Base-by-base conservation (phyloP, 1,140 invertebrate species). In the Glossosoma conforme region DNA sequence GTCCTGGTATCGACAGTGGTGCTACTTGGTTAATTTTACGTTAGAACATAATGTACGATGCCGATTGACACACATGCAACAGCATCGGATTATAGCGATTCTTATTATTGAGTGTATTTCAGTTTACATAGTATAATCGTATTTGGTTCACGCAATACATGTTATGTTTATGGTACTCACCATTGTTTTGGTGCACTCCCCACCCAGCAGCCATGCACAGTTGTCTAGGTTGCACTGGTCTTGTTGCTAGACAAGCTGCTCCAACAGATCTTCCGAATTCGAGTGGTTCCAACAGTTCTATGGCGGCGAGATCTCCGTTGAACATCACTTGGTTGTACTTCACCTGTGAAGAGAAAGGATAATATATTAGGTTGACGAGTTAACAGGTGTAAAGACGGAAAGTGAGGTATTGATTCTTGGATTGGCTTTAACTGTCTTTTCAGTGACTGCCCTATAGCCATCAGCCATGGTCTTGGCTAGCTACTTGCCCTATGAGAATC, bases 261-360 rank as follows among this genome's bases (percentile, higher is more conserved):
- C 72, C 77, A 15, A 81, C 68, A 57, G 77, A 76, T 41, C 68
- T 63, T 10, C 69, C 74, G 36, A 83, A 74, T 3, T 61, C 60
- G 19, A 83, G 58, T 21, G 81, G 78, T 40, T 74, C 63, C 14
- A 54, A 61, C 1, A 83, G 62, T 59, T 78, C 67, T 18, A 83
- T 62, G 14, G 83, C 63, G 9, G 73, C 78, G 9, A 81, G 70
- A 48, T 83, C 79, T 50, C 82, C 77, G 21, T 72, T 71, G 48
- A 78, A 82, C 37, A 78, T 65, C 54, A 81, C 78, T 58, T 78
- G 75, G 57, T 77, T 76, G 59, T 76, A 81, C 65, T 82, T 81
- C 0, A 76, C 75, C 74, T 80, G 68, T n/a, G 40, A 61, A 63
- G 37, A 33, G 35, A 15, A 42, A 13, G 24, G 13, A 35, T 10